Percentiles rank a stretch among this genome's conserved stretches.
phyloP scores from a whole-genome alignment of 2,797 vertebrate genomes.

The Nyctalus aviator region DNA sequence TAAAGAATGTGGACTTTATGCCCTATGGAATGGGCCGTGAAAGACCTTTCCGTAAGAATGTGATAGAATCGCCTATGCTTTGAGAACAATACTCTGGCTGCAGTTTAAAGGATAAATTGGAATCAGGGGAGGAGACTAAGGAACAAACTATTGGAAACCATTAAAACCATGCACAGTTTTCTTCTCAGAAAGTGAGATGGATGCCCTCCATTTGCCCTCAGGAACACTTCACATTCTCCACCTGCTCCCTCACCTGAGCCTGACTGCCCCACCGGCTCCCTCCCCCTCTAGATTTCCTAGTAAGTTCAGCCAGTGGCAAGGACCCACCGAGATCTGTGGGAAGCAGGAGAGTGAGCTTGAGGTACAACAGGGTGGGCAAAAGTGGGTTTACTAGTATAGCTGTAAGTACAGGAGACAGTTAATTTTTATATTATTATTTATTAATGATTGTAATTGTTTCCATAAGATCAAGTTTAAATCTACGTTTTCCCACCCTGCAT shows the following conservation, averaged over 20 bases:
- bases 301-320: neutral
- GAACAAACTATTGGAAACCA: slow-evolving; percentile 1
- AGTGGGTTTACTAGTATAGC: neutral
- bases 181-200: neutral
- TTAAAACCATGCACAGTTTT: neutral
- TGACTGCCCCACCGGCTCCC: too few species aligned
- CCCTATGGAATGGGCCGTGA: slow-evolving; percentile 25
- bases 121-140: neutral
- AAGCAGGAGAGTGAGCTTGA: neutral
- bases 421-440: neutral
- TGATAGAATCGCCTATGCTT: slow-evolving; percentile 34
- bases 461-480: neutral
- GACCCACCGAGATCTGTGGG: neutral
- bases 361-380: neutral
- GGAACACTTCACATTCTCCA: neutral
- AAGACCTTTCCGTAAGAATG: neutral
- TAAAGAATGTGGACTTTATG: slow-evolving; percentile 22
- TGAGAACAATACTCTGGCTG: neutral
- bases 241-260: neutral
- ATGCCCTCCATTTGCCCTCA: neutral
- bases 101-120: neutral
- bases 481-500: neutral
- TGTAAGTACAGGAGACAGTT: neutral
- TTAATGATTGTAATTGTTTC: neutral
- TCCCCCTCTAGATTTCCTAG: neutral